Base-by-base conservation (phyloP, 2,888 invertebrate genomes). In the Tetanocera ferruginea region DNA sequence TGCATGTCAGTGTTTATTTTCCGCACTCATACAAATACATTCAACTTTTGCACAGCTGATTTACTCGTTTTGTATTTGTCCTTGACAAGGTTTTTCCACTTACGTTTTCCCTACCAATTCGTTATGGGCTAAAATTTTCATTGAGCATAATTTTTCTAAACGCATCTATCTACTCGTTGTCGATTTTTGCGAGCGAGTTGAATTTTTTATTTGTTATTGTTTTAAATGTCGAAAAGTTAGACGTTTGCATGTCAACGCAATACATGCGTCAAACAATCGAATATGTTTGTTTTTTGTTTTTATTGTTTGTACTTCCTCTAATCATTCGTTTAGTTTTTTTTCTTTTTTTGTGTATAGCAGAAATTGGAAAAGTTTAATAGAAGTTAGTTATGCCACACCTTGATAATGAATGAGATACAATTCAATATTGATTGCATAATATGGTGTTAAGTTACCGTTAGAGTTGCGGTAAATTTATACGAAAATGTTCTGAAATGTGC, bases 1-100 rank as follows among this genome's bases (percentile, higher is more conserved):
- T 43, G 43, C 43, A 34, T 31, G 17, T 34, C 14, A 31, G 31
- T 64, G 64, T 31, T 23, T 34, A 8, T 31, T 28, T 25, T 11
- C 62, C 1, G 23, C 25, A 23, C 14, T 14, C 14, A 62, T 28
- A 62, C 19, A 8, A 62, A 62, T 25, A 62, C 19, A 25, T 31
- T 17, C 64, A 34, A 64, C 1, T 28, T 31, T n/a, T 17, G 34
- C 72, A 72, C 72, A 72, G 72, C 72, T 72, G 72, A 72, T 72
- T 57, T 31, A 25, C 43, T 60, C 57, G 71, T 62, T 69, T 52
- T 79, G 80, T 80, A 82, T 83, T 85, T 86, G 85, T 85, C 86
- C 85, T 85, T 85, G 86, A 86, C 84, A 86, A 85, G 85, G 86
- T 86, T 86, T 86, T 23, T 67, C 49, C 23, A 49, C 49, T 67